Evolutionary conservation across 2,797 vertebrate species (phyloP), one percentile per base, ranked within the genome.

Genomic region (Xenops minutus): DNA sequence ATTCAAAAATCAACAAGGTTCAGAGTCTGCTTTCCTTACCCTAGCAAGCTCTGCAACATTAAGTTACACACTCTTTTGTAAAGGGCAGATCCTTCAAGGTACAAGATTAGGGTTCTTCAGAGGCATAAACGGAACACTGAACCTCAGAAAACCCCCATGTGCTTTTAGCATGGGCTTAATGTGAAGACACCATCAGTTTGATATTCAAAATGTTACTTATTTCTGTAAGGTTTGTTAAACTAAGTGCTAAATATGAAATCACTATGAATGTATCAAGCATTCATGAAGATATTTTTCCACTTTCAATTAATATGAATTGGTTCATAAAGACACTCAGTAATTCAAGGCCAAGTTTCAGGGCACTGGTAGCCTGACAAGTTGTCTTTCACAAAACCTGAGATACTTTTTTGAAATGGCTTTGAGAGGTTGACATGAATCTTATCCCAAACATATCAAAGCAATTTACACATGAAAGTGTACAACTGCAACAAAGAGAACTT

Each of bases 391-490:
- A 85, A 88, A 88, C 36, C 51, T 22, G 36, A 52, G 58, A 49
- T 48, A n/a, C 13, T 62, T 48, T 36, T 34, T 36, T 77, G 49
- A 80, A 93, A 91, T 12, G 19, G 48, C 63, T 89, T 78, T 8
- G 11, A 79, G 88, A 66, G 29, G 73, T 27, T 94, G 73, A 72
- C 73, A 46, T 18, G 30, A 79, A 46, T 55, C 59, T 88, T 84
- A 93, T 61, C 59, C 62, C 32, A 36, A 69, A 86, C 6, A 3
- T 27, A 91, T 81, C 69, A 84, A 86, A 82, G 52, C 52, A 86
- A 79, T 92, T 86, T 93, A 85, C 37, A 82, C 85, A 88, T 91
- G 32, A 90, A 92, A 88, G 62, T 14, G 14, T 55, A 62, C 52
- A 75, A 85, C 24, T 36, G 48, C 67, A 95, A 81, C 71, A 89